A percentile compares a stretch with the other conserved stretches of the same genome.
phyloP scores from a whole-genome alignment of 1,140 invertebrate species.

The Listronotus bonariensis region DNA sequence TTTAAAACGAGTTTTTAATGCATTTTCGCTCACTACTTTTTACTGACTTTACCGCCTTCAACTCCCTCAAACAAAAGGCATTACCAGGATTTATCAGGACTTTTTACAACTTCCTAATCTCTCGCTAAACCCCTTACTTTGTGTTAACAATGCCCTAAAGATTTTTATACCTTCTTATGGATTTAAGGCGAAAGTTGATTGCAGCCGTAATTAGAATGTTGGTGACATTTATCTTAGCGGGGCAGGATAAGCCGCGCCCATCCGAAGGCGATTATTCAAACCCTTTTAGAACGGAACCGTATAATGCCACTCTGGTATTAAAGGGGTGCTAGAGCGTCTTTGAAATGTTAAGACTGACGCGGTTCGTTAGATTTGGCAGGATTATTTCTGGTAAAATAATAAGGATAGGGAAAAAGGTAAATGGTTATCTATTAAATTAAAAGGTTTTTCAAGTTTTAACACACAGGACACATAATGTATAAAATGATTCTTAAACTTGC shows the following conservation, averaged over 20 bases:
- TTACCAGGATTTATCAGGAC: conserved; percentile 2
- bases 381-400: conserved; percentile 9
- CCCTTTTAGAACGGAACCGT: conserved; percentile 46
- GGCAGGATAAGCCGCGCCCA: conserved; percentile 40
- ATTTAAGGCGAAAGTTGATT: conserved; percentile 38
- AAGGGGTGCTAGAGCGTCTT: conserved; percentile 38
- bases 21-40: no score
- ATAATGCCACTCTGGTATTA: conserved; percentile 46
- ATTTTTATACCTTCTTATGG: conserved; percentile 33
- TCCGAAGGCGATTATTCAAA: conserved; percentile 47
- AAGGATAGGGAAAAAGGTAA: no score
- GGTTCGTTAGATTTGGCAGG: conserved; percentile 26
- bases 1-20: no score
- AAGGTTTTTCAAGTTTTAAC: no score
- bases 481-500: no score
- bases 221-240: conserved; percentile 50
- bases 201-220: conserved; percentile 44
- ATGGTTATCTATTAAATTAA: no score
- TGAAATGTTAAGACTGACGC: conserved; percentile 28
- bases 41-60: no score
- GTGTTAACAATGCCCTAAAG: conserved; percentile 31
- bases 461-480: no score
- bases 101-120: conserved; percentile 26
- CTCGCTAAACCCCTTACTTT: conserved; percentile 23
- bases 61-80: conserved; percentile 6